phyloP scores from a whole-genome alignment of 2,113 vertebrate genomes.

The Cyanocitta stelleri region DNA sequence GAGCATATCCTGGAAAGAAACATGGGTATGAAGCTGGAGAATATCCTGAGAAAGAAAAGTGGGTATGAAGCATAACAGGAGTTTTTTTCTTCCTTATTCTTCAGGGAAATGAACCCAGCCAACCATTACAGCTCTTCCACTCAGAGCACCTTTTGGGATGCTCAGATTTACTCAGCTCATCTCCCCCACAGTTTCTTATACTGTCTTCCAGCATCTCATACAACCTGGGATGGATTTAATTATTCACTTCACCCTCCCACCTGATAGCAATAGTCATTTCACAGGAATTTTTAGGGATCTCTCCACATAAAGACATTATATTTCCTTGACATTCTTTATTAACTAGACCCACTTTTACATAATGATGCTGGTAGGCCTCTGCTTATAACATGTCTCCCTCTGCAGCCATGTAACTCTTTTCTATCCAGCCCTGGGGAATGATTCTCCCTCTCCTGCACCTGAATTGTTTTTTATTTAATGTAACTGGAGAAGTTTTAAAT shows the following conservation, averaged over 20 bases:
- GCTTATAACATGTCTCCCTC: background rate
- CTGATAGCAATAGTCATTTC: background rate
- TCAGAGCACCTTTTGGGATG: background rate
- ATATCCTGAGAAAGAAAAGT: conserved; percentile 42
- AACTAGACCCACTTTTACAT: background rate
- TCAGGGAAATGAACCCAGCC: background rate
- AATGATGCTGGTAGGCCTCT: background rate
- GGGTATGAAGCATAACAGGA: background rate
- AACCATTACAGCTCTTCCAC: background rate
- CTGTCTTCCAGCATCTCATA: background rate
- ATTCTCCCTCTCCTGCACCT: background rate
- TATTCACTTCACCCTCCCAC: background rate
- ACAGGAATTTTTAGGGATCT: background rate
- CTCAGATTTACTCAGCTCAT: background rate
- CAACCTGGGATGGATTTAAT: background rate
- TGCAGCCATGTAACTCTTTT: background rate
- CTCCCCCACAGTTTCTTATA: background rate
- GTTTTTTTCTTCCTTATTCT: background rate
- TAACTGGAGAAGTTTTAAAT: background rate
- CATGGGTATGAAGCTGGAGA: conserved; percentile 1
- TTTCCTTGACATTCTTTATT: background rate
- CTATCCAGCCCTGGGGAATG: background rate
- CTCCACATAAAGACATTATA: background rate
- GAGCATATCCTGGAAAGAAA: conserved; percentile 56
- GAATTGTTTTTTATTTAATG: background rate